A percentile compares a stretch with the other conserved stretches of the same genome.
Conservation (phyloP, 2,888 invertebrate species). For the Andrena camellia region DNA sequence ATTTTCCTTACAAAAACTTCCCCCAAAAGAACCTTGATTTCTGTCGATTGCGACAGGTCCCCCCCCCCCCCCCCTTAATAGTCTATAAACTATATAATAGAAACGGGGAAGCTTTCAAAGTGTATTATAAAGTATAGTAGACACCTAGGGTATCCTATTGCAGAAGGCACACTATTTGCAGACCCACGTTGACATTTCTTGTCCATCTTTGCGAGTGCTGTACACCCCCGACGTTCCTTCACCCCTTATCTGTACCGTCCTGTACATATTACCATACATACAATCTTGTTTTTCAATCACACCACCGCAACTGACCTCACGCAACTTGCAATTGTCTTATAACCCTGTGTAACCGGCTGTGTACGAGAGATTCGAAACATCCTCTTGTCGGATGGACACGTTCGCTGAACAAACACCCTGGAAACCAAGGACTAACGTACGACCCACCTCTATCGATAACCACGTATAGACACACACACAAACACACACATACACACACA, state of each 20-base stretch:
- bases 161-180: too few species aligned
- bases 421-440: constrained; percentile 66
- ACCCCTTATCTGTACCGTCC: background rate
- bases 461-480: constrained; percentile 29
- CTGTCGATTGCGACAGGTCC: too few species aligned
- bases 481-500: constrained; percentile 45
- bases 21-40: too few species aligned
- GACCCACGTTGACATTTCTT: too few species aligned
- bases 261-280: constrained; percentile 7
- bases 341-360: constrained; percentile 65
- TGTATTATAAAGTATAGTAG: too few species aligned
- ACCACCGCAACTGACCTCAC: constrained; percentile 76
- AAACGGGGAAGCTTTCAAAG: too few species aligned
- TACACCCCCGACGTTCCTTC: too few species aligned
- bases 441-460: constrained; percentile 54
- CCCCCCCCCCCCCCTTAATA: too few species aligned
- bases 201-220: too few species aligned
- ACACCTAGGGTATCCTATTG: too few species aligned
- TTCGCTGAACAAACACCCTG: constrained; percentile 62
- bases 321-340: constrained; percentile 70
- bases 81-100: too few species aligned
- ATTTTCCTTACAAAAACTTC: too few species aligned
- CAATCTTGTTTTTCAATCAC: constrained; percentile 49
- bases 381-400: constrained; percentile 75
- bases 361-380: constrained; percentile 70